A percentile compares a stretch with the other conserved stretches of the same genome.
These are phyloP conservation scores for Pomacea maculata DNA, from an alignment of 1,140 invertebrate genomes.

Conservation along the genomic window DNA sequence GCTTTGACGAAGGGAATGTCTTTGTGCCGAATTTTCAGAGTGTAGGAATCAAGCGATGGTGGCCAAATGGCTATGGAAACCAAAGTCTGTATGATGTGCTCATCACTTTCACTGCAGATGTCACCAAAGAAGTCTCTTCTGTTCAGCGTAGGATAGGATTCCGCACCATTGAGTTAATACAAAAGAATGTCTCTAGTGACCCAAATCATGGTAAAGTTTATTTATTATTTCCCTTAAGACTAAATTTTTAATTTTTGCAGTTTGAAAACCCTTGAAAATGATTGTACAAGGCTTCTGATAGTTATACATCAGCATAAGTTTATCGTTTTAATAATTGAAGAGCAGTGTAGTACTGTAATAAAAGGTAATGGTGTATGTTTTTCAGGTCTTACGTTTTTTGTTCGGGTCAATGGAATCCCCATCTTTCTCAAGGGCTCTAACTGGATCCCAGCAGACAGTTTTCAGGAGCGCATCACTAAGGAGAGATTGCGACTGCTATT, in stretches of 20 bases:
- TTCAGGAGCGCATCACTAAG: slow-evolving; percentile 79
- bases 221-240: background rate
- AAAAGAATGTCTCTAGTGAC: slow-evolving; percentile 60
- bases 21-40: slow-evolving; percentile 1
- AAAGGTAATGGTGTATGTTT: slow-evolving; percentile 21
- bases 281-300: background rate
- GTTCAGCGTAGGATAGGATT: slow-evolving; percentile 80
- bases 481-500: slow-evolving; percentile 71
- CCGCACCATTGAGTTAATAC: slow-evolving; percentile 78
- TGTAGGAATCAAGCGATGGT: slow-evolving; percentile 74
- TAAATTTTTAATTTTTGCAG: too few relatives aligned
- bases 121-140: slow-evolving; percentile 51
- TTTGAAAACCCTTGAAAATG: too few relatives aligned
- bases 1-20: too few relatives aligned
- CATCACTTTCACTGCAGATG: slow-evolving; percentile 64
- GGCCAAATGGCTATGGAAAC: slow-evolving; percentile 92
- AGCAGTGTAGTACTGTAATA: background rate
- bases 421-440: slow-evolving; percentile 97
- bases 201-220: slow-evolving; percentile 15
- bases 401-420: slow-evolving; percentile 84
- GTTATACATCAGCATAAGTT: background rate
- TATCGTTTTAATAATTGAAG: background rate
- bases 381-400: slow-evolving; percentile 85
- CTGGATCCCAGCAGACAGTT: slow-evolving; percentile 90
- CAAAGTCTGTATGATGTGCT: slow-evolving; percentile 81